phyloP scores from a whole-genome alignment of 2,797 vertebrate species.

The Sebastes paucispinis region DNA sequence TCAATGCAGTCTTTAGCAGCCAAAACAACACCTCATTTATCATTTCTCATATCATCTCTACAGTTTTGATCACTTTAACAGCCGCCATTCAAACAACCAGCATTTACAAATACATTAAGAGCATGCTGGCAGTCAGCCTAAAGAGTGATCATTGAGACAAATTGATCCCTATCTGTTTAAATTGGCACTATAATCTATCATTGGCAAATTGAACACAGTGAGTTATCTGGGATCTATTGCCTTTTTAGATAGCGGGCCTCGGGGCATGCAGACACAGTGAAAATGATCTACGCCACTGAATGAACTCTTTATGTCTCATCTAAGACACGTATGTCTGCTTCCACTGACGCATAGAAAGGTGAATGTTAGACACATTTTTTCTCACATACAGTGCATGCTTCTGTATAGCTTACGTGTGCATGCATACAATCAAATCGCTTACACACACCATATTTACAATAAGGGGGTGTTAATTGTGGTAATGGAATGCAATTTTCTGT shows the following conservation, averaged over 20 bases:
- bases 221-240: slow-evolving; percentile 92
- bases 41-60: slow-evolving; percentile 51
- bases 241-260: slow-evolving; percentile 87
- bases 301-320: slow-evolving; percentile 44
- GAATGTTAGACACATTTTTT: not conserved
- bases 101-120: slow-evolving; percentile 81
- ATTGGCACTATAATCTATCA: slow-evolving; percentile 98
- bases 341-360: not conserved
- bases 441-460: not conserved
- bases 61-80: slow-evolving; percentile 65
- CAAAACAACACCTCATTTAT: slow-evolving; percentile 63
- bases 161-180: slow-evolving; percentile 98
- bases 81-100: slow-evolving; percentile 72
- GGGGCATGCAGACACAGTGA: slow-evolving; percentile 84
- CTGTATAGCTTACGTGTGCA: not conserved
- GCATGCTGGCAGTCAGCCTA: slow-evolving; percentile 89
- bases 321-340: slow-evolving; percentile 26
- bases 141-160: slow-evolving; percentile 98
- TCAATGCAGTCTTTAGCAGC: slow-evolving; percentile 46
- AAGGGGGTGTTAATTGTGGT: not conserved
- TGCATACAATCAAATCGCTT: slow-evolving; percentile 4
- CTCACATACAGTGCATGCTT: not conserved
- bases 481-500: slow-evolving; percentile 1
- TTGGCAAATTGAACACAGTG: slow-evolving; percentile 92
- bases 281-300: slow-evolving; percentile 66